Evolutionary conservation across 2,113 vertebrate genomes (phyloP).

Genomic region (Xiphias gladius): DNA sequence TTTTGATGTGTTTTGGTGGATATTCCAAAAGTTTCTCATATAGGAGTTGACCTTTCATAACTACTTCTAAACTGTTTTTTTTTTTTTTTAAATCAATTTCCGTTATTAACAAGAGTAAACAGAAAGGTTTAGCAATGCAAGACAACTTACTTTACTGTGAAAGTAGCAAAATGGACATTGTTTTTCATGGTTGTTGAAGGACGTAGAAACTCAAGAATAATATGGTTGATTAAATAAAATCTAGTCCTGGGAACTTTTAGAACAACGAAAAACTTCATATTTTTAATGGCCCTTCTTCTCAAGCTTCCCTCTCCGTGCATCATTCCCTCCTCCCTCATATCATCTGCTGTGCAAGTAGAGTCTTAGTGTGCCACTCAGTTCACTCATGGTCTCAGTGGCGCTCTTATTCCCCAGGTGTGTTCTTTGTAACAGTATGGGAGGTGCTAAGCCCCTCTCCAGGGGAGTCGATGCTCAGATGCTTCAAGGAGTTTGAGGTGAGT

Average conservation of each 20-base stretch:
- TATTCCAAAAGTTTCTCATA: not conserved
- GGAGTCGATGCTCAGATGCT: conserved; percentile 45
- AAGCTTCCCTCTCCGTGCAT: not conserved
- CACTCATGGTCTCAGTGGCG: conserved; percentile 7
- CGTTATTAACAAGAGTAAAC: not conserved
- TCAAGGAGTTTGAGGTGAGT: conserved; percentile 24
- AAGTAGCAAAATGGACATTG: not conserved
- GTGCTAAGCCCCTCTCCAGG: conserved; percentile 44
- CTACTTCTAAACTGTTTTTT: not conserved
- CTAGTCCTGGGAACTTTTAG: not conserved
- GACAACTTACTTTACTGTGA: not conserved
- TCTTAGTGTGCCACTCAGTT: conserved; percentile 25
- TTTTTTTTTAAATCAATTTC: not conserved
- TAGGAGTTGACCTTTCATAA: not conserved
- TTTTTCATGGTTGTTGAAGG: not conserved
- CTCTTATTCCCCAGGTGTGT: conserved; percentile 45
- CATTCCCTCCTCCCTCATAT: not conserved
- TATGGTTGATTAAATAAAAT: not conserved
- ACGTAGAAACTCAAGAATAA: not conserved
- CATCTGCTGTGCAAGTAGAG: conserved; percentile 19
- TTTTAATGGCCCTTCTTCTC: conserved; percentile 5
- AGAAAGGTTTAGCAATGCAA: not conserved
- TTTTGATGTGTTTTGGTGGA: not conserved
- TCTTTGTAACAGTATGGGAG: conserved; percentile 32
- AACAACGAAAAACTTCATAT: not conserved